Evolutionary conservation across 2,797 vertebrate genomes (phyloP).

Genomic region (Nyctalus aviator): DNA sequence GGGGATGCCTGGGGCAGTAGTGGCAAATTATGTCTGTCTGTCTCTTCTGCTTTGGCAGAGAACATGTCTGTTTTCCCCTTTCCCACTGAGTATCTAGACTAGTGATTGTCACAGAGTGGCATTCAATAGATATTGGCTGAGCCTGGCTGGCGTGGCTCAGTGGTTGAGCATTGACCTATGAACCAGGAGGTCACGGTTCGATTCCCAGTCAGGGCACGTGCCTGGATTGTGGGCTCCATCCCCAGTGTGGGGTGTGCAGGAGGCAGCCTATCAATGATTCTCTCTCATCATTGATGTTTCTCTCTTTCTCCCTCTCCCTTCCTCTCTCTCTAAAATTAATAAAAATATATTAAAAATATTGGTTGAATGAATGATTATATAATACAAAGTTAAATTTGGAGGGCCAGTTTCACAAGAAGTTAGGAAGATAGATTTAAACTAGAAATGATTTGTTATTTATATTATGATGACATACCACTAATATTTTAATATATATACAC

Average conservation of each 20-base stretch:
- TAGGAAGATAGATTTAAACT: slow-evolving; percentile 4
- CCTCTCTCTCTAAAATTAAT: too few relatives aligned
- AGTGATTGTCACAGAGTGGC: not conserved
- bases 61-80: not conserved
- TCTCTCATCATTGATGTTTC: too few relatives aligned
- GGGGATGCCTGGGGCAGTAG: not conserved
- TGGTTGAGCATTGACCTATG: too few relatives aligned
- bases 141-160: too few relatives aligned
- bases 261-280: too few relatives aligned
- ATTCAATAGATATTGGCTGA: not conserved
- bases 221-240: too few relatives aligned
- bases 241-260: too few relatives aligned
- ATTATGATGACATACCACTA: not conserved
- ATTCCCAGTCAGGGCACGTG: too few relatives aligned
- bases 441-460: not conserved
- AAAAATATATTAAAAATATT: not conserved
- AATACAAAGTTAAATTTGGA: not conserved
- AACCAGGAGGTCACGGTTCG: too few relatives aligned
- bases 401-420: not conserved
- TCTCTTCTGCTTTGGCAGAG: not conserved
- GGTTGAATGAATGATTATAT: not conserved
- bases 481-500: not conserved
- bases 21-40: not conserved
- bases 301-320: too few relatives aligned
- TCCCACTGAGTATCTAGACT: not conserved